Evolutionary conservation across 1,140 invertebrate genomes (phyloP), one percentile per base, ranked within the genome.

Genomic region (Eupristina koningsbergeri): DNA sequence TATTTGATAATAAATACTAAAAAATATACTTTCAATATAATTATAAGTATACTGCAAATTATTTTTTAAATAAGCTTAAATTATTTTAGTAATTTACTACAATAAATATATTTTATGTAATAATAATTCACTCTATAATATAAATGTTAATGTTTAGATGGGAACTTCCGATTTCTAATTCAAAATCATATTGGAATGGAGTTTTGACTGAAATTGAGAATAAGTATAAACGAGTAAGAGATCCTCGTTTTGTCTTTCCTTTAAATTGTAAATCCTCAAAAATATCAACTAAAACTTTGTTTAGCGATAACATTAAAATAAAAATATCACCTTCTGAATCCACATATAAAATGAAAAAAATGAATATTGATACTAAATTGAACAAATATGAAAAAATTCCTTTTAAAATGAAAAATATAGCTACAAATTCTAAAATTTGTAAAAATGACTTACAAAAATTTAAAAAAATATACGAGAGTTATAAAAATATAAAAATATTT

Each of bases 201-300:
- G 80, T 89, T 39, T 88, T 83, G 47, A 71, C 83, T 22, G 83
- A 89, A 3, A 64, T 87, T 19, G 88, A 88, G 29, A 85, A 84
- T 58, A 87, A 50, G 67, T 78, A 86, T 47, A 58, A 85, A 22
- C 81, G 67, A 86, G 89, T 89, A 89, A 89, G 87, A 81, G 74
- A 86, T 73, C 80, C 88, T 83, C 83, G 86, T 64, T 36, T 50
- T 26, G 31, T 39, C 19, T 80, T 77, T 77, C 69, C 34, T 53
- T 34, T 15, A 5, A n/a, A 76, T 31, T 75, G 53, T 29, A 63
- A 79, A 73, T 11, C 67, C 31, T 73, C 36, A 26, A 64, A 29
- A 15, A 17, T 29, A 41, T 61, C 39, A 69, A 15, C 64, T 71
- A 63, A 61, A 67, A 58, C 80, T 47, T 22, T 78, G n/a, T 75